Evolutionary conservation across 2,113 vertebrate species (phyloP).

Genomic region (Callorhinus ursinus): DNA sequence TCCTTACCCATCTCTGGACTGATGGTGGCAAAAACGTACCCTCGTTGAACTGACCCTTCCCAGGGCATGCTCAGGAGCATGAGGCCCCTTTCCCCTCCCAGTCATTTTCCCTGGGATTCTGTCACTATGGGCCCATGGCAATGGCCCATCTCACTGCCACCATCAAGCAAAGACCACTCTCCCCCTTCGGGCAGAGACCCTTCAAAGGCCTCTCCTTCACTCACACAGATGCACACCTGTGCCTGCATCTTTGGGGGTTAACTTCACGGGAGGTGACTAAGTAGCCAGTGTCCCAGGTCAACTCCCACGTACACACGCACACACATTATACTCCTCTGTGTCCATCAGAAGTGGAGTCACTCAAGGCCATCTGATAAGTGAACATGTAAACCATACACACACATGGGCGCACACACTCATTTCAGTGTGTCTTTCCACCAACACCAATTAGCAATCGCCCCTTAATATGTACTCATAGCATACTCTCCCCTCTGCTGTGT

Average conservation of each 20-base stretch:
- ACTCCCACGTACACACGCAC: no score
- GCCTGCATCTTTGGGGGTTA: background rate
- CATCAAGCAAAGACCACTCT: background rate
- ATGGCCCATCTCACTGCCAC: background rate
- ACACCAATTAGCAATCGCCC: background rate
- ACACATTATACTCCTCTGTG: background rate
- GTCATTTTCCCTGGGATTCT: background rate
- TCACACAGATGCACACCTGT: background rate
- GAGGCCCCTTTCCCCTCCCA: background rate
- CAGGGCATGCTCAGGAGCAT: background rate
- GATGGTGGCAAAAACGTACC: background rate
- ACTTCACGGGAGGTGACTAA: background rate
- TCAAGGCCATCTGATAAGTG: background rate
- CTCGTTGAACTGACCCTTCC: background rate
- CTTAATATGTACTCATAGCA: background rate
- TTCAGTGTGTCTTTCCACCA: background rate
- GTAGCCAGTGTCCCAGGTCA: background rate
- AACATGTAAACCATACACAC: background rate
- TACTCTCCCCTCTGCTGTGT: background rate
- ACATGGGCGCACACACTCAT: background rate
- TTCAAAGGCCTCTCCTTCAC: background rate
- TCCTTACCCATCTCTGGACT: background rate
- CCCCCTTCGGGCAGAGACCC: background rate
- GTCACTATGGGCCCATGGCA: background rate
- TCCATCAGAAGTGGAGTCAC: background rate